These are phyloP conservation scores for Drosophila barbarae DNA, from an alignment of 2,888 invertebrate species.

Conservation along the genomic window DNA sequence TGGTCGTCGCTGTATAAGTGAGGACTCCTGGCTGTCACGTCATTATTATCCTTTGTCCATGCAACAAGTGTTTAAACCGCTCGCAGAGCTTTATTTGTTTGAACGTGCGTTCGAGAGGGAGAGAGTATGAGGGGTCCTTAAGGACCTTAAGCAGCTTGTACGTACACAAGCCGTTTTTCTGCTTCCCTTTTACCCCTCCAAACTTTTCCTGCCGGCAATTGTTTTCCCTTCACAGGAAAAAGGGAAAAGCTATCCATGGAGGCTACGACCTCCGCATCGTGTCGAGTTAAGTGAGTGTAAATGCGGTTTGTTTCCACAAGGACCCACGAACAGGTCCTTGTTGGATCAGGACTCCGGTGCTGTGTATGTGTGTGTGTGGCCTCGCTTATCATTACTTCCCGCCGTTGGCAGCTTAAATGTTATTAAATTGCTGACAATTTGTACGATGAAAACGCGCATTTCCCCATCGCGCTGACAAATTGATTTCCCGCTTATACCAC, in stretches of 20 bases:
- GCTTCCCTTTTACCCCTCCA: conserved; percentile 10
- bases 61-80: conserved; percentile 75
- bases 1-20: conserved; percentile 11
- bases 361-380: conserved; percentile 5
- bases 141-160: conserved; percentile 74
- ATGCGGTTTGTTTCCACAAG: conserved; percentile 58
- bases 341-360: conserved; percentile 1
- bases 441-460: conserved; percentile 45
- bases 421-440: conserved; percentile 75
- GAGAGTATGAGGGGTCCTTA: conserved; percentile 54
- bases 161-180: conserved; percentile 53
- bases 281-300: conserved; percentile 71
- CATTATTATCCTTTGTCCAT: conserved; percentile 71
- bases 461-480: conserved; percentile 34
- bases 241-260: conserved; percentile 26
- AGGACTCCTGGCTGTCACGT: conserved; percentile 50
- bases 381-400: conserved; percentile 36
- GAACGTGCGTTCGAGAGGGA: conserved; percentile 15
- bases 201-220: conserved; percentile 48
- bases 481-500: conserved; percentile 31
- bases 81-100: conserved; percentile 63
- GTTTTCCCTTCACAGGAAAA: conserved; percentile 51
- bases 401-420: conserved; percentile 64
- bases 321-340: conserved; percentile 19
- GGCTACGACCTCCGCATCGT: conserved; percentile 44